phyloP scores from a whole-genome alignment of 2,797 vertebrate genomes.

The Morelia viridis region DNA sequence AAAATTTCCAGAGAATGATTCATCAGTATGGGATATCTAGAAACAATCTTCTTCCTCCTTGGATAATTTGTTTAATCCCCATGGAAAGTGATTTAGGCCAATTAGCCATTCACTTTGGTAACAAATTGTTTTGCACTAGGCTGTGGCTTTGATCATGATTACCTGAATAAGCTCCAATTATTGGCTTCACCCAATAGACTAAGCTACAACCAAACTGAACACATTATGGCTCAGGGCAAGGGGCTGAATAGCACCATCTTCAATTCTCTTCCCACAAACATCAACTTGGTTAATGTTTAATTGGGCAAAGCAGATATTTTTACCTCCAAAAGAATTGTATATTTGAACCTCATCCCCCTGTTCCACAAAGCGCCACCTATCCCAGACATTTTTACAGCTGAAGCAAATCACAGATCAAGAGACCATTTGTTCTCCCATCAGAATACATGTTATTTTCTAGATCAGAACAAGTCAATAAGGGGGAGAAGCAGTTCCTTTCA shows the following conservation, averaged over 20 bases:
- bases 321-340: not conserved
- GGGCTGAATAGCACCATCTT: not conserved
- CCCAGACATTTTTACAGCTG: no score
- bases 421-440: no score
- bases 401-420: no score
- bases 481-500: not conserved
- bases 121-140: not conserved
- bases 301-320: not conserved
- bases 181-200: not conserved
- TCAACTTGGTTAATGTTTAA: not conserved
- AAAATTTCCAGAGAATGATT: not conserved
- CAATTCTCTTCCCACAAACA: not conserved
- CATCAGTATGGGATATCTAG: not conserved
- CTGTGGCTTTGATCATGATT: not conserved
- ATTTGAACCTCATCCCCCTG: not conserved
- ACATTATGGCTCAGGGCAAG: not conserved
- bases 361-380: no score
- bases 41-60: not conserved
- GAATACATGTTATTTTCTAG: not conserved
- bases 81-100: not conserved
- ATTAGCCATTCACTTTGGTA: not conserved
- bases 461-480: not conserved
- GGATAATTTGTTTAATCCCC: not conserved
- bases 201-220: not conserved
- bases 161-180: not conserved